Conservation (phyloP, 1,140 invertebrate genomes). For the Meloidogyne floridensis region DNA sequence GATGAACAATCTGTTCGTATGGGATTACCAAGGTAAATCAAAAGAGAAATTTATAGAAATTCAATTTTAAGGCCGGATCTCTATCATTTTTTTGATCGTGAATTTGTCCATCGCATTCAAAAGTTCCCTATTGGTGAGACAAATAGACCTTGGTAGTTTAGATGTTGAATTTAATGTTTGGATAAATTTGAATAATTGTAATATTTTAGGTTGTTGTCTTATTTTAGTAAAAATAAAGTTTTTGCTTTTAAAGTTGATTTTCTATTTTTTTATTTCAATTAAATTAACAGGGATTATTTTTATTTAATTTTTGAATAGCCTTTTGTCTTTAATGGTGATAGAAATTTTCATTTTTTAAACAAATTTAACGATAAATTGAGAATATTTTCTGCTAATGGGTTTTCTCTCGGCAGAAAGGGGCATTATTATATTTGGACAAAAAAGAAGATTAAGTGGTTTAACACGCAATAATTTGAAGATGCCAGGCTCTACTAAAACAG, state of each 20-base stretch:
- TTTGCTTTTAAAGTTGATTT: too few relatives aligned
- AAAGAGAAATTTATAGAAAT: background rate
- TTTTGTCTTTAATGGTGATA: too few relatives aligned
- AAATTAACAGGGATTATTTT: too few relatives aligned
- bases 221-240: too few relatives aligned
- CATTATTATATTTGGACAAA: background rate
- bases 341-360: too few relatives aligned
- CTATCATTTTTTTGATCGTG: background rate
- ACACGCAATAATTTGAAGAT: background rate
- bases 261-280: too few relatives aligned
- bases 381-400: background rate
- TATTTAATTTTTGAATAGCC: too few relatives aligned
- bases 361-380: too few relatives aligned
- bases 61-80: background rate
- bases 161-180: background rate
- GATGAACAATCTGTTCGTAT: background rate
- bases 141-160: background rate
- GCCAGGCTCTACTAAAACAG: background rate
- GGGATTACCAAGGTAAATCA: background rate
- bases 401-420: background rate
- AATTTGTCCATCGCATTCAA: conserved; percentile 6
- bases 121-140: conserved; percentile 4
- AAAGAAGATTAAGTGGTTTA: background rate
- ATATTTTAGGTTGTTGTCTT: too few relatives aligned
- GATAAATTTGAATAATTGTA: background rate